Conservation (phyloP, 2,797 vertebrate species). For the Streptopelia turtur region DNA sequence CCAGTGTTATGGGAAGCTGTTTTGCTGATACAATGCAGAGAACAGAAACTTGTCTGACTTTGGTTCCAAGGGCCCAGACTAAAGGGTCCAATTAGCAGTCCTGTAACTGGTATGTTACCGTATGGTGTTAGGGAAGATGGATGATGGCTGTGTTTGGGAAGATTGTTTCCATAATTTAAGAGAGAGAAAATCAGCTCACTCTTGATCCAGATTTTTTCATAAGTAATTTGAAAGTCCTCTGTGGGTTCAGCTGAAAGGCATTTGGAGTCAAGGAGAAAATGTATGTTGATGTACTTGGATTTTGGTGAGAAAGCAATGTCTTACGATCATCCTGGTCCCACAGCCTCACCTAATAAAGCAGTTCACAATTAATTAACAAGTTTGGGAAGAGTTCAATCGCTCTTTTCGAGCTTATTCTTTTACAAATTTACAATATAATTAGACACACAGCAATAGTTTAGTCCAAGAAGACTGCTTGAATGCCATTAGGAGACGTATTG, state of each 20-base stretch:
- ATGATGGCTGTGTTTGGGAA: neutral
- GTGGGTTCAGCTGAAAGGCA: neutral
- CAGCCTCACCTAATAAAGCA: neutral
- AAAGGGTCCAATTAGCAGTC: neutral
- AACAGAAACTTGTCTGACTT: slow-evolving; percentile 22
- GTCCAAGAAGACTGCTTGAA: neutral
- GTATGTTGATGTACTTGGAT: neutral
- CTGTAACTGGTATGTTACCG: neutral
- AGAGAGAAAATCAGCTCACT: slow-evolving; percentile 1
- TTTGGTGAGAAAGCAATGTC: neutral
- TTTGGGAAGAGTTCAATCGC: neutral
- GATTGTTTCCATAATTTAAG: neutral
- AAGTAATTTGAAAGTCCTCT: neutral
- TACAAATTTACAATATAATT: neutral
- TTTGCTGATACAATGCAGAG: neutral
- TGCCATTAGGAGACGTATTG: neutral
- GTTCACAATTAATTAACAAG: neutral
- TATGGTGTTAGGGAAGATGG: neutral
- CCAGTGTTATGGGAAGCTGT: neutral
- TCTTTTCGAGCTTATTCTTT: neutral
- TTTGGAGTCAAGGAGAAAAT: slow-evolving; percentile 19
- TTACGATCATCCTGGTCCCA: neutral
- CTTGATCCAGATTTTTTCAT: slow-evolving; percentile 2
- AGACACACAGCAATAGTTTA: neutral
- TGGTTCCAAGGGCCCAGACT: neutral